Base-by-base conservation (phyloP, 2,797 vertebrate genomes). In the Gymnothorax reevesii region DNA sequence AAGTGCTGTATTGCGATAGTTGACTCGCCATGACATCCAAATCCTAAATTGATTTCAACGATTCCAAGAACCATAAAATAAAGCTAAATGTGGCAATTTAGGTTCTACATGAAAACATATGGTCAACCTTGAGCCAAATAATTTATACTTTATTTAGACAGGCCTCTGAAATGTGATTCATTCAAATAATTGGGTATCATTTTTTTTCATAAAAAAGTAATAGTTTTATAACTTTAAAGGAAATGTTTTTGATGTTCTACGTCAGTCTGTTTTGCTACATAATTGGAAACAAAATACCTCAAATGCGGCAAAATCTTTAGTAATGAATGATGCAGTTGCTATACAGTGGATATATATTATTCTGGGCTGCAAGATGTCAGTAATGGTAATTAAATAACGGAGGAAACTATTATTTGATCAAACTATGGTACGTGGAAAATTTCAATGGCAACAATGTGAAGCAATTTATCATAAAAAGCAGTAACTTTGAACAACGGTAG, bases 111-210 rank as follows among this genome's bases (percentile, higher is more conserved):
- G 33, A 82, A 92, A 93, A 92, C 89, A 90, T 92, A 92, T 91
- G 88, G 92, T 85, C 91, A 92, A 93, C 93, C 91, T 93, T 94
- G 92, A 90, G 92, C 89, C 93, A 95, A 95, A 95, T 94, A 92
- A 91, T 95, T 95, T 94, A 95, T 90, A 92, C 92, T 90, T 92
- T 89, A 92, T 94, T 91, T 87, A 59, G 79, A 86, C 88, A 88
- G 88, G 89, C 89, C 88, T 86, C 90, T 90, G 88, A 88, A 13
- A 22, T 87, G 91, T 86, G 91, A 91, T 91, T 91, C 49, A 83
- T 54, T 71, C 49, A 84, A 49, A 5, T 10, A 69, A 69, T 54
- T 71, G 52, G 42, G 54, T 84, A 20, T 55, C 92, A 93, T 93
- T 93, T 92, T 83, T 54, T 25, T 33, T 13, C 89, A 89, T 90